These are phyloP conservation scores for Lepilemur ruficaudatus DNA, from an alignment of 2,797 vertebrate genomes.

Conservation along the genomic window DNA sequence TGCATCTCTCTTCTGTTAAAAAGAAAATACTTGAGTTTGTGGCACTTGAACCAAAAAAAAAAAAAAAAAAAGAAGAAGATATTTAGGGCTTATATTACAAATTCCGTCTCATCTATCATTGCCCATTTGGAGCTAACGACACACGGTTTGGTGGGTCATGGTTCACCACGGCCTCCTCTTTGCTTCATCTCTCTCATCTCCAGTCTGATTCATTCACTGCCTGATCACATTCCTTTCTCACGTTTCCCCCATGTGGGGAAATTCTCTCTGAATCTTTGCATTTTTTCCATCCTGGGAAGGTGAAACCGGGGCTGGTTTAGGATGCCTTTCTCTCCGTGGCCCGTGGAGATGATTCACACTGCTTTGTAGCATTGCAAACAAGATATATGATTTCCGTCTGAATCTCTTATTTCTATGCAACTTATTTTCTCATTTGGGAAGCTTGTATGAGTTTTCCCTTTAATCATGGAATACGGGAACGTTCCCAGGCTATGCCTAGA, in stretches of 20 bases:
- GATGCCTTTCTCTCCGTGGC: not conserved
- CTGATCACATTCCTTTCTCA: not conserved
- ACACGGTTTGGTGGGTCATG: not conserved
- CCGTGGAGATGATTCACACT: not conserved
- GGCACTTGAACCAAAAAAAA: too few species aligned
- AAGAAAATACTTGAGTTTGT: not conserved
- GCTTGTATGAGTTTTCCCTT: conserved; percentile 53
- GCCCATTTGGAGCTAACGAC: not conserved
- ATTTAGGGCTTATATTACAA: not conserved
- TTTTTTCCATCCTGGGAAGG: not conserved
- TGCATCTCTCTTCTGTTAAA: not conserved
- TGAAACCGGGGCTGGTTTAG: not conserved
- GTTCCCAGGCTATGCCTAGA: conserved; percentile 49
- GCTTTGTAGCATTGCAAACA: not conserved
- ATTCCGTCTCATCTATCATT: not conserved
- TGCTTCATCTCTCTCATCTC: not conserved
- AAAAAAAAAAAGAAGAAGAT: too few species aligned
- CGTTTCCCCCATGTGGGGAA: not conserved
- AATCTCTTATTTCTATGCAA: not conserved
- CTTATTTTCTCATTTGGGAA: conserved; percentile 7
- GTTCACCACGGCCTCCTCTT: not conserved
- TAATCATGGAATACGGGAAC: conserved; percentile 52
- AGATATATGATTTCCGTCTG: not conserved
- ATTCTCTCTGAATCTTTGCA: not conserved
- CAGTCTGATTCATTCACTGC: not conserved